A percentile compares a stretch with the other conserved stretches of the same genome.
Conservation (phyloP, 1,140 invertebrate species). For the Nasonia giraulti region DNA sequence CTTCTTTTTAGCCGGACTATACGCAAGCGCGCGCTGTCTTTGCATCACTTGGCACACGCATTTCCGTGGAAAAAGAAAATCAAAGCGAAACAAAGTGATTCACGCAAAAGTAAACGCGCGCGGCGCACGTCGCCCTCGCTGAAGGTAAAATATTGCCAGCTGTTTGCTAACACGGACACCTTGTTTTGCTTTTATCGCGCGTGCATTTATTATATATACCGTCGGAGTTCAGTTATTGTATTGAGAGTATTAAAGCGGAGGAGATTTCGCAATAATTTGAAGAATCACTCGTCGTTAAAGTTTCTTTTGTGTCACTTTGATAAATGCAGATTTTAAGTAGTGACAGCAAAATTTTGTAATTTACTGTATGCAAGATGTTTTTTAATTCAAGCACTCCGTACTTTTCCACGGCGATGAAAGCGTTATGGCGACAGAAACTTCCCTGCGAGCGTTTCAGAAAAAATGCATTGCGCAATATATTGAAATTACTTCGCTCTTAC, state of each 20-base stretch:
- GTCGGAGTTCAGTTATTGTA: no score
- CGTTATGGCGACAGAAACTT: background rate
- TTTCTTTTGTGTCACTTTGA: no score
- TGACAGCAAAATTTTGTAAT: no score
- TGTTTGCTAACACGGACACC: background rate
- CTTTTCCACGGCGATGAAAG: background rate
- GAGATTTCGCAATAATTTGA: background rate
- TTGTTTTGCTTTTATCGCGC: background rate
- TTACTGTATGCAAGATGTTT: no score
- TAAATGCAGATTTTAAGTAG: no score
- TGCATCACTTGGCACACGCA: background rate
- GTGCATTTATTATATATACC: background rate
- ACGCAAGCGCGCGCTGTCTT: background rate
- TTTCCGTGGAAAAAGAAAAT: conserved; percentile 9
- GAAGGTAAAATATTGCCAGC: conserved; percentile 29
- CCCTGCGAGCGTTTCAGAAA: no score
- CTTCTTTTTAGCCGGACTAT: background rate
- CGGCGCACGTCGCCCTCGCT: background rate
- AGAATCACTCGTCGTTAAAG: background rate
- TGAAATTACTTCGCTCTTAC: background rate
- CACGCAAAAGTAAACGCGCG: background rate
- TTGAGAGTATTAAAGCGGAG: no score
- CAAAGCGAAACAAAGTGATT: background rate
- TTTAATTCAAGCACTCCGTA: no score
- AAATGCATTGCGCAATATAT: background rate